Evolutionary conservation across 2,797 vertebrate genomes (phyloP).

Genomic region (Parauchenoglanis punctatus): DNA sequence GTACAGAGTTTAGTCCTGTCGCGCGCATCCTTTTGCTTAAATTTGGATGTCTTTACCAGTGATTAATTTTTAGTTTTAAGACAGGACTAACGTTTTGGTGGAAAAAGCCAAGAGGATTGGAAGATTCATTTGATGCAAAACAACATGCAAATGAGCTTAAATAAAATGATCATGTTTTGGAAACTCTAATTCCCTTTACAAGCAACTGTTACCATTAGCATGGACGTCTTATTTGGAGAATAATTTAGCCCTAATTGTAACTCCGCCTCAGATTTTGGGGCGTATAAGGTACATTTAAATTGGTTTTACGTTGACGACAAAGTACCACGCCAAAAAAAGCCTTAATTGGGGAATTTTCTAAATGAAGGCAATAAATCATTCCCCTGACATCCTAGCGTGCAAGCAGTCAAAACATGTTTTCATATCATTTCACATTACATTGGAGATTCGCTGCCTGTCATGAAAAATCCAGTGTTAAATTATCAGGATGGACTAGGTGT

Average conservation of each 20-base stretch:
- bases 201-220: not conserved
- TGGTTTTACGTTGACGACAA: conserved; percentile 66
- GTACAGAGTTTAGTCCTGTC: not conserved
- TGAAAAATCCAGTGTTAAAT: not conserved
- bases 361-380: conserved; percentile 74
- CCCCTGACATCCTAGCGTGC: conserved; percentile 45
- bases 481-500: not conserved
- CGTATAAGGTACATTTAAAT: conserved; percentile 64
- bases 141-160: not conserved
- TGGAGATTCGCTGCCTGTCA: not conserved
- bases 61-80: not conserved
- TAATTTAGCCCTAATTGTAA: conserved; percentile 49
- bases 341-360: conserved; percentile 74
- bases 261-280: conserved; percentile 53
- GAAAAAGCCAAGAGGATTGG: not conserved
- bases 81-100: not conserved
- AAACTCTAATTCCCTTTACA: not conserved
- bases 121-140: not conserved
- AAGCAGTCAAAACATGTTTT: conserved; percentile 53
- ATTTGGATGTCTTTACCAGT: not conserved
- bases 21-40: conserved; percentile 29
- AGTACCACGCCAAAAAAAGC: conserved; percentile 70
- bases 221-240: conserved; percentile 22
- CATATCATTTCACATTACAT: not conserved
- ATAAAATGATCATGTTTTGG: not conserved